Conservation (phyloP, 2,888 invertebrate genomes). For the Phoenoteleia sp. region DNA sequence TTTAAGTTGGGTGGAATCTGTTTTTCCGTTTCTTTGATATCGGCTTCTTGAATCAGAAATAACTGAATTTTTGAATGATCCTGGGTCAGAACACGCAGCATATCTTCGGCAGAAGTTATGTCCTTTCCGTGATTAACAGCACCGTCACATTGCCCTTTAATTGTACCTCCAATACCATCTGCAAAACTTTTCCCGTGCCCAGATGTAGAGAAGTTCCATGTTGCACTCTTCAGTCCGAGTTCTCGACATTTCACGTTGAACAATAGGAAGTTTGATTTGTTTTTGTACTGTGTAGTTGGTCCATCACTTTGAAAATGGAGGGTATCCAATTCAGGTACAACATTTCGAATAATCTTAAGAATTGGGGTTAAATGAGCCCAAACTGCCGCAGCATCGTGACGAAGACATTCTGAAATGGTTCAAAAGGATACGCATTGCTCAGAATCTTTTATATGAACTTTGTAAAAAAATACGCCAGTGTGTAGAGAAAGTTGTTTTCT, state of each 20-base stretch:
- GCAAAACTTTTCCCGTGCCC: slow-evolving; percentile 15
- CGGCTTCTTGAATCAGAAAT: not conserved
- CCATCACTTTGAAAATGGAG: slow-evolving; percentile 16
- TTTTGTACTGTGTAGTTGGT: slow-evolving; percentile 3
- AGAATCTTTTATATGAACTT: not conserved
- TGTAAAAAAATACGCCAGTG: slow-evolving; percentile 30
- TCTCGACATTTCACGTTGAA: slow-evolving; percentile 3
- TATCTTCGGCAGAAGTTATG: slow-evolving; percentile 6
- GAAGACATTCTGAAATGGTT: slow-evolving; percentile 18
- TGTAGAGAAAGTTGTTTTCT: slow-evolving; percentile 14
- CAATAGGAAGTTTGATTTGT: not conserved
- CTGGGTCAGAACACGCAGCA: not conserved
- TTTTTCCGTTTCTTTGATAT: not conserved
- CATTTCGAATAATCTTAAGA: not conserved
- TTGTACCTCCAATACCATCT: not conserved
- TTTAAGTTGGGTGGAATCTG: not conserved
- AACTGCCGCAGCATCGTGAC: slow-evolving; percentile 25
- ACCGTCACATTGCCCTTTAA: slow-evolving; percentile 1
- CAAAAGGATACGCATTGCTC: slow-evolving; percentile 22
- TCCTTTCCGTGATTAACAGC: not conserved
- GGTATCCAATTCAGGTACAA: not conserved
- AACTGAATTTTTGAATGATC: not conserved
- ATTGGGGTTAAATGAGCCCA: slow-evolving; percentile 36
- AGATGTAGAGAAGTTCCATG: slow-evolving; percentile 8
- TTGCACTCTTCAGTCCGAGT: not conserved